Conservation (phyloP, 2,888 invertebrate species). For the Drosophila pegasa region DNA sequence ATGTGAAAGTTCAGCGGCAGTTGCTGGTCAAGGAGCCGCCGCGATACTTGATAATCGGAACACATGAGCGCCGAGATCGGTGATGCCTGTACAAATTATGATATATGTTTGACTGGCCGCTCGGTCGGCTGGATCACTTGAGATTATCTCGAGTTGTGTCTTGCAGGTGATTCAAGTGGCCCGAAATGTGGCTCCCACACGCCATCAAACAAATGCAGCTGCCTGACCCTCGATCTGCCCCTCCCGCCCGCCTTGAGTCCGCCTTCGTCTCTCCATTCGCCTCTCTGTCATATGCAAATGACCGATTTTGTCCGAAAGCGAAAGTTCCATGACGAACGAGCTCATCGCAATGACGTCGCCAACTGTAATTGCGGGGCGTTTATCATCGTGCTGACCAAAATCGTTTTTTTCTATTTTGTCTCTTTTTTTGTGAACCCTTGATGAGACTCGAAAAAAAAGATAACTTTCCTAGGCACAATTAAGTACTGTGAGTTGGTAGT, state of each 20-base stretch:
- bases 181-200: constrained; percentile 60
- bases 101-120: constrained; percentile 33
- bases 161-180: constrained; percentile 46
- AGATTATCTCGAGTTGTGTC: constrained; percentile 52
- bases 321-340: constrained; percentile 65
- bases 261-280: background rate
- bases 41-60: constrained; percentile 58
- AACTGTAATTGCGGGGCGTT: constrained; percentile 52
- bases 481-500: background rate
- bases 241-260: background rate
- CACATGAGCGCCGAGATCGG: constrained; percentile 62
- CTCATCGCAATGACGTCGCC: constrained; percentile 57
- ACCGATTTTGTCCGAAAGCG: constrained; percentile 64
- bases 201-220: constrained; percentile 36
- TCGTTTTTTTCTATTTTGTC: constrained; percentile 12
- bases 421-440: constrained; percentile 17
- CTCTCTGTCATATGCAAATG: constrained; percentile 67
- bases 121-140: constrained; percentile 17
- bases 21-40: constrained; percentile 51
- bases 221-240: constrained; percentile 2
- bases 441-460: constrained; percentile 14
- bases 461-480: constrained; percentile 37
- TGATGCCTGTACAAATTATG: constrained; percentile 69
- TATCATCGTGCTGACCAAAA: constrained; percentile 36
- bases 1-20: constrained; percentile 64